These are phyloP conservation scores for Chondrilla cf. caribensis DNA, from an alignment of 37 sponge, comb jelly and placozoan genomes.

Conservation along the genomic window DNA sequence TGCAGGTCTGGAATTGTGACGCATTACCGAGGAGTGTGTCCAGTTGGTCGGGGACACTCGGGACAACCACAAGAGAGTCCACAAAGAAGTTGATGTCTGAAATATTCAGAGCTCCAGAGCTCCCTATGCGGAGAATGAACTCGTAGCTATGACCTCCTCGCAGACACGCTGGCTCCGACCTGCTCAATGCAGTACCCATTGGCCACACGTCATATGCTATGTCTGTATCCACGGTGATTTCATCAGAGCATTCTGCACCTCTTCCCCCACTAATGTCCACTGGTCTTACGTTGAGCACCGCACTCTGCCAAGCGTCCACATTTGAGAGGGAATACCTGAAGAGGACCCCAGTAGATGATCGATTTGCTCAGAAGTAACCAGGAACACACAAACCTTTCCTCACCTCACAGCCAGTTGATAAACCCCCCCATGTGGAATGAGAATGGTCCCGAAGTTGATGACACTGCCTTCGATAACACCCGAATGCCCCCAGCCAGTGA, in stretches of 20 bases:
- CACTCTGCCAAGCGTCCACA: conserved; percentile 10
- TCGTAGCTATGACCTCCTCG: conserved; percentile 56
- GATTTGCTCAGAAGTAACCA: too few species aligned
- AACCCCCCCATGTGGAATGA: conserved; percentile 35
- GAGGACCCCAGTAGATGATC: too few species aligned
- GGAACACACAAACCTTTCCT: too few species aligned
- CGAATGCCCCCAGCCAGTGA: conserved; percentile 53
- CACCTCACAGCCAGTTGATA: conserved; percentile 22
- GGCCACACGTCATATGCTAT: conserved; percentile 39
- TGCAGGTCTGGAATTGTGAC: background rate
- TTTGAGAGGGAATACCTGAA: conserved; percentile 5
- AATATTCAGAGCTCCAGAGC: conserved; percentile 20
- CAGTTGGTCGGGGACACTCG: background rate
- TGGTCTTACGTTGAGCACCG: background rate
- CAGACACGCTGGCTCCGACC: conserved; percentile 35
- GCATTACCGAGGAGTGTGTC: conserved; percentile 13
- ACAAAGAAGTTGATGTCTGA: conserved; percentile 23
- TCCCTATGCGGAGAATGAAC: conserved; percentile 25
- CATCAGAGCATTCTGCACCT: background rate
- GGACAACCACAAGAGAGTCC: conserved; percentile 72
- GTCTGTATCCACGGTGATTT: background rate
- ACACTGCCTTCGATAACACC: background rate
- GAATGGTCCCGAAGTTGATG: conserved; percentile 17
- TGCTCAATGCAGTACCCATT: conserved; percentile 40
- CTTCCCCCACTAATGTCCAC: background rate